Conservation (phyloP, 2,888 invertebrate genomes). For the Notodonta dromedarius region DNA sequence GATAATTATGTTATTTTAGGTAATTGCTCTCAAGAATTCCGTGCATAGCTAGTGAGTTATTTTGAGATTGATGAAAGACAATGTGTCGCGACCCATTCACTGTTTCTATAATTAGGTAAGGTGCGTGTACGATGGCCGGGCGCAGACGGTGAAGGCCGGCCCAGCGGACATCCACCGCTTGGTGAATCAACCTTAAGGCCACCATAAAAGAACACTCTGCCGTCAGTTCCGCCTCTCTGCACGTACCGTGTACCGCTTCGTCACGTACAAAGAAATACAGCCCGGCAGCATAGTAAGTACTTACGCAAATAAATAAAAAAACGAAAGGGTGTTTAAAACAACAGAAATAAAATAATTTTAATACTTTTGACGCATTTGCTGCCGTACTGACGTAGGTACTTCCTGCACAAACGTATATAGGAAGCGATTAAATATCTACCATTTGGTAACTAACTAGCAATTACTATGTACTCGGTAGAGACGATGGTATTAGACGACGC, state of each 20-base stretch:
- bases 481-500: constrained; percentile 11
- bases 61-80: constrained; percentile 23
- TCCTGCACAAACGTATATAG: constrained; percentile 20
- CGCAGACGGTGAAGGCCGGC: constrained; percentile 58
- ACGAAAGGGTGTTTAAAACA: constrained; percentile 10
- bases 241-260: constrained; percentile 16
- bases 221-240: constrained; percentile 37
- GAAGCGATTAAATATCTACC: constrained; percentile 16
- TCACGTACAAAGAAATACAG: constrained; percentile 31
- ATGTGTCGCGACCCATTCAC: constrained; percentile 40
- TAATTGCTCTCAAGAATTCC: constrained; percentile 6
- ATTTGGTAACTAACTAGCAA: constrained; percentile 26
- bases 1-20: constrained; percentile 10
- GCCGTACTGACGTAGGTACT: constrained; percentile 24
- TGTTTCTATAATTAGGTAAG: constrained; percentile 60
- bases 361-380: constrained; percentile 11
- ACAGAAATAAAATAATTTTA: constrained; percentile 15
- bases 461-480: constrained; percentile 17
- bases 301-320: constrained; percentile 9
- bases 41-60: not conserved
- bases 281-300: constrained; percentile 22
- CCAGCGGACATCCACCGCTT: constrained; percentile 30
- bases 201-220: constrained; percentile 29
- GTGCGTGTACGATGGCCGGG: constrained; percentile 58
- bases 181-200: constrained; percentile 20